Conservation (phyloP, 1,140 invertebrate species). For the Armadillidium nasatum region DNA sequence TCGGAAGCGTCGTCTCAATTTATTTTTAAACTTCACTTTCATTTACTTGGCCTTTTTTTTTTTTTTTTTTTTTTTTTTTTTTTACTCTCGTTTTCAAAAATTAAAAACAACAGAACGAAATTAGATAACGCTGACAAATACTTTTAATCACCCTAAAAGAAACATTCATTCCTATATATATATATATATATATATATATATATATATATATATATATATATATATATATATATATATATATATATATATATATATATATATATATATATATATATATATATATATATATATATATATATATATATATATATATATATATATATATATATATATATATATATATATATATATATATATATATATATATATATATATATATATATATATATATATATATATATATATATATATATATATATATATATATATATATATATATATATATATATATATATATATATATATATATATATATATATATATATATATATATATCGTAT, state of each 20-base stretch:
- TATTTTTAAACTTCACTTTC: no score
- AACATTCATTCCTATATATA: neutral
- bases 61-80: neutral
- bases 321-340: neutral
- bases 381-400: slow-evolving; percentile 20
- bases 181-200: slow-evolving; percentile 20
- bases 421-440: neutral
- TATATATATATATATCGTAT: no score
- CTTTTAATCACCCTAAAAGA: neutral
- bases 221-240: slow-evolving; percentile 4
- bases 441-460: neutral
- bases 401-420: slow-evolving; percentile 16
- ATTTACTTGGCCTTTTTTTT: no score
- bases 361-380: slow-evolving; percentile 13
- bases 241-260: neutral
- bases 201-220: slow-evolving; percentile 22
- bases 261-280: neutral
- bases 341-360: neutral
- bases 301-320: no score
- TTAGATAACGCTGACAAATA: neutral
- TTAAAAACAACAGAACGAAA: neutral
- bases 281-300: no score
- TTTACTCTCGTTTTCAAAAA: neutral
- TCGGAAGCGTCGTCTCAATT: slow-evolving; percentile 30
- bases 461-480: neutral